A percentile compares a stretch with the other conserved stretches of the same genome.
Conservation (phyloP, 2,113 vertebrate species). For the Craseonycteris thonglongyai region DNA sequence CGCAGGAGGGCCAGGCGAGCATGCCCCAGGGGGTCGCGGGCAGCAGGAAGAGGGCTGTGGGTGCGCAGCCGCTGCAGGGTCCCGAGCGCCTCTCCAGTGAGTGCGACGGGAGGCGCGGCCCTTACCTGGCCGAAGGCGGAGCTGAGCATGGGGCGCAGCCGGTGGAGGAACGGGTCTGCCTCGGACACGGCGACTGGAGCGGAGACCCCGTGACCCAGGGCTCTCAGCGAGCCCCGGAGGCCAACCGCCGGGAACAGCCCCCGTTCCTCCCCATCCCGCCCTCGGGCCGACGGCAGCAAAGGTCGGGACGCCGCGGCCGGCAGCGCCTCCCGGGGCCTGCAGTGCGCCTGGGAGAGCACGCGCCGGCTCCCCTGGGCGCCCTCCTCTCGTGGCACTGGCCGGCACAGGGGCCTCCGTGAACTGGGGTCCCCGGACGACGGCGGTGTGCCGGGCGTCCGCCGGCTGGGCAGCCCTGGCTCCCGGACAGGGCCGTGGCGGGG, state of each 20-base stretch:
- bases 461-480: conserved; percentile 23
- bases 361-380: conserved; percentile 62
- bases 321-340: conserved; percentile 71
- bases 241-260: conserved; percentile 1
- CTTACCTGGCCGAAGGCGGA: conserved; percentile 98
- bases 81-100: conserved; percentile 50
- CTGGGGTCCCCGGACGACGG: conserved; percentile 83
- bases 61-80: not conserved
- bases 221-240: conserved; percentile 50
- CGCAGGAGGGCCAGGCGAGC: not conserved
- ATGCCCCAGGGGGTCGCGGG: not conserved
- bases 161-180: conserved; percentile 84
- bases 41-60: not conserved
- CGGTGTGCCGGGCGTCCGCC: conserved; percentile 47
- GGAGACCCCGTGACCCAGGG: conserved; percentile 66
- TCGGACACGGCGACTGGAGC: conserved; percentile 74
- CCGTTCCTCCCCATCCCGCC: conserved; percentile 66
- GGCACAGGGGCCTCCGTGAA: conserved; percentile 90
- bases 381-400: conserved; percentile 82
- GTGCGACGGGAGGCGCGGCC: conserved; percentile 66
- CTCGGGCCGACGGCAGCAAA: conserved; percentile 66
- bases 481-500: not conserved
- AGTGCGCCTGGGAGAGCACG: conserved; percentile 61
- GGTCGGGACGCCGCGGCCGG: conserved; percentile 57
- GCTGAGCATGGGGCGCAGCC: conserved; percentile 90